Evolutionary conservation across 2,797 vertebrate genomes (phyloP), one percentile per base, ranked within the genome.

Genomic region (Huso huso): DNA sequence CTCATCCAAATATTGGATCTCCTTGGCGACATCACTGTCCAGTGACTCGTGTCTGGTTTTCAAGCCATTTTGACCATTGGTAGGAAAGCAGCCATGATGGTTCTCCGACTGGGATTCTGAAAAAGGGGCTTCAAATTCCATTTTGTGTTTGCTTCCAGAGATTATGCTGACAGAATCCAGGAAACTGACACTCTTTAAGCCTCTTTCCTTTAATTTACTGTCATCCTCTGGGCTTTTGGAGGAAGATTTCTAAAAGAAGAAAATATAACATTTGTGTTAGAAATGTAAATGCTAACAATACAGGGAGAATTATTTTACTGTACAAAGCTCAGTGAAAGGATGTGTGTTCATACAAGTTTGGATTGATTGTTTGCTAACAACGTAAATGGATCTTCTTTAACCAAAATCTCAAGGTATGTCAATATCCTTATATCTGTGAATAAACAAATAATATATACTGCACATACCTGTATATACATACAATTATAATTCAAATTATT

Each of bases 1-100:
- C 82, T 98, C 94, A 71, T 99, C 95, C 80, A 97, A 80, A 83
- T 97, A 97, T 49, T 87, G 85, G 76, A 97, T 97, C 85, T 98
- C 95, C 89, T 94, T 89, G 79, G 90, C 90, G 73, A 94, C 91
- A 51, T 97, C 95, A 10, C 83, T 92, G 73, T 97, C 95, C 66
- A 94, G 73, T 52, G 83, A 86, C 71, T 93, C 92, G 0, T 85
- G 87, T 72, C 81, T 89, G 52, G 91, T 86, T 66, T 86, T 86
- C 65, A 89, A 76, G 69, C 89, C 87, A 76, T 87, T 94, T 70
- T 86, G 88, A 62, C 85, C 77, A 76, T 82, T 77, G 75, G 84
- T 64, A 6, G 88, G 83, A 76, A 88, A 89, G 72, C 90, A 91
- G 72, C 80, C 80, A 49, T 81, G 74, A 65, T 85, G 71, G 74